Evolutionary conservation across 23 tunicate species (phyloP).

Genomic region (Halocynthia aurantium): DNA sequence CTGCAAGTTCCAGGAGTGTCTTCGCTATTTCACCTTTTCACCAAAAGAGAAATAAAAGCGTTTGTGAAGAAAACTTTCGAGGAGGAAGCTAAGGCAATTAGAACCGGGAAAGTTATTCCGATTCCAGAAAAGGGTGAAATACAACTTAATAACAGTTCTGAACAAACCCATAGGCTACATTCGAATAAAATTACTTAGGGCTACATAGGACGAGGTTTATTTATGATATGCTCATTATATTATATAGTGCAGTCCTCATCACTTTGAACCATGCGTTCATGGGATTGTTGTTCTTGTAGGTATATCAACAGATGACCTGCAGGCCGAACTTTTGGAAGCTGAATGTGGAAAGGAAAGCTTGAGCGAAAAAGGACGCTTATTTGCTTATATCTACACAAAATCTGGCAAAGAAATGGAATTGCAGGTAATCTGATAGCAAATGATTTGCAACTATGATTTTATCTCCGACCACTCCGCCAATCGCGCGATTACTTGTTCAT

Average conservation of each 20-base stretch:
- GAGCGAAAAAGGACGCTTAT: slow-evolving; percentile 60
- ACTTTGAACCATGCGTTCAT: not conserved
- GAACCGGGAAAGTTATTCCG: slow-evolving; percentile 23
- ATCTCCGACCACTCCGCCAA: too few relatives aligned
- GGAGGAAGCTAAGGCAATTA: slow-evolving; percentile 1
- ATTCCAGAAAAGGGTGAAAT: slow-evolving; percentile 73
- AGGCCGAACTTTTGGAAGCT: slow-evolving; percentile 31
- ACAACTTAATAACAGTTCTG: too few relatives aligned
- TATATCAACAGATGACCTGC: slow-evolving; percentile 40
- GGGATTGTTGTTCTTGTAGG: slow-evolving; percentile 15
- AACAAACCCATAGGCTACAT: too few relatives aligned
- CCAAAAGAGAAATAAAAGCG: slow-evolving; percentile 62
- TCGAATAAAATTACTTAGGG: too few relatives aligned
- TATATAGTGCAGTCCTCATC: not conserved
- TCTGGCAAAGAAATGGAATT: slow-evolving; percentile 62
- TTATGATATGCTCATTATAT: not conserved
- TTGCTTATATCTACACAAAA: slow-evolving; percentile 87
- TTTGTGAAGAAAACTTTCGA: slow-evolving; percentile 39
- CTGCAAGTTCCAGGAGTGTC: slow-evolving; percentile 43
- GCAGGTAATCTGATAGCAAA: slow-evolving; percentile 32
- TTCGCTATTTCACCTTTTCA: slow-evolving; percentile 38
- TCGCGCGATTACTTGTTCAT: not conserved
- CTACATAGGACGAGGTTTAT: not conserved
- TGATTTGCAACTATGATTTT: too few relatives aligned
- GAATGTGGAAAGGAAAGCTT: slow-evolving; percentile 44